A percentile compares a stretch with the other conserved stretches of the same genome.
These are phyloP conservation scores for Mirounga angustirostris DNA, from an alignment of 2,113 vertebrate genomes.

Conservation along the genomic window DNA sequence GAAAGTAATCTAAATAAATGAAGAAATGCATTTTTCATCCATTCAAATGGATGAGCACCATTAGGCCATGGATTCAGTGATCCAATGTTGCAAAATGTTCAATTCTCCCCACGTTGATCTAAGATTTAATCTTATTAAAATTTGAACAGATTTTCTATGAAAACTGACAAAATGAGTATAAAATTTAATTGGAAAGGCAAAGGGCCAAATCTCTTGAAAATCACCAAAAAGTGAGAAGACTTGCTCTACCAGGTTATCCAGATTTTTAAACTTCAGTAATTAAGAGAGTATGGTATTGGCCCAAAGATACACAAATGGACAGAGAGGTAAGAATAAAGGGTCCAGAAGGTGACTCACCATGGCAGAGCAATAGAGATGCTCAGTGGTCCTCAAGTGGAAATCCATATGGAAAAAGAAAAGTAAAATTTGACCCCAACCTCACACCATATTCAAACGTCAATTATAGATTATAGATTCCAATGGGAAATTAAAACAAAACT, in stretches of 20 bases:
- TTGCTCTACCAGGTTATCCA: background rate
- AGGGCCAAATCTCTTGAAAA: background rate
- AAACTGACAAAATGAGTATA: background rate
- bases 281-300: background rate
- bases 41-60: background rate
- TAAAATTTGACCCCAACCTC: background rate
- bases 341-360: background rate
- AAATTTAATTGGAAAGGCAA: background rate
- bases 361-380: background rate
- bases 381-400: background rate
- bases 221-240: background rate
- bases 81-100: background rate
- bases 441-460: background rate
- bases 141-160: background rate
- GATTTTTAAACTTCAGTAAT: background rate
- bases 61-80: background rate
- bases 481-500: background rate
- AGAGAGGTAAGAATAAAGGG: background rate
- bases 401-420: accelerated
- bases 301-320: background rate
- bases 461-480: background rate
- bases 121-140: background rate
- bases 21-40: background rate
- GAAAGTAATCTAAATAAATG: background rate
- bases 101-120: background rate